Evolutionary conservation across 2,888 invertebrate genomes (phyloP).

Genomic region (Tetranychus piercei): DNA sequence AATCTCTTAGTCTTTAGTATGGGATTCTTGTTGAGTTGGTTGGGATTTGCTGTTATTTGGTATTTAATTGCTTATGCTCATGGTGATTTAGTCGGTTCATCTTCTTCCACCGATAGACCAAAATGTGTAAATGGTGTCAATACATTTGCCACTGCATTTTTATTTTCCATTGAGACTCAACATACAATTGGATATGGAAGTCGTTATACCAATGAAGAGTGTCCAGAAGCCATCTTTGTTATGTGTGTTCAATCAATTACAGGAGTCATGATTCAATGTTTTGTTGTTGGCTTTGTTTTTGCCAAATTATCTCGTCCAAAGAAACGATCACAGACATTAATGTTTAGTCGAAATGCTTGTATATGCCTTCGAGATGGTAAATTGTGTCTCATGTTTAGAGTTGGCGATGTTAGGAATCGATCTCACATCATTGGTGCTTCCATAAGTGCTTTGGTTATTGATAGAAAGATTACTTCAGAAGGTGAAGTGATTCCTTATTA

Average conservation of each 20-base stretch:
- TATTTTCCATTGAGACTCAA: constrained; percentile 90
- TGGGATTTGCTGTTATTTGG: constrained; percentile 43
- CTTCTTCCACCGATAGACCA: not conserved
- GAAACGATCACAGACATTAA: constrained; percentile 81
- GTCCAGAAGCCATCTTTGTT: constrained; percentile 73
- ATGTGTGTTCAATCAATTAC: constrained; percentile 81
- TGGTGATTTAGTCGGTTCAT: constrained; percentile 52
- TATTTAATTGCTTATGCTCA: constrained; percentile 83
- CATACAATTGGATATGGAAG: constrained; percentile 78
- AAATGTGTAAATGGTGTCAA: constrained; percentile 38
- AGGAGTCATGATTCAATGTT: constrained; percentile 56
- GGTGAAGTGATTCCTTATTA: constrained; percentile 84
- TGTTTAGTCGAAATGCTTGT: constrained; percentile 79
- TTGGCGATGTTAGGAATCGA: constrained; percentile 78
- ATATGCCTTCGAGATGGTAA: constrained; percentile 79
- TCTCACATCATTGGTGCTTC: constrained; percentile 96
- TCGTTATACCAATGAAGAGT: constrained; percentile 70
- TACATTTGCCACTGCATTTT: constrained; percentile 76
- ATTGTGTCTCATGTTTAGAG: constrained; percentile 79
- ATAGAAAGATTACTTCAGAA: constrained; percentile 50
- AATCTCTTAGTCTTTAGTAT: constrained; percentile 9
- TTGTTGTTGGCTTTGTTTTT: constrained; percentile 68
- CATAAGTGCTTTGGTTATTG: constrained; percentile 79
- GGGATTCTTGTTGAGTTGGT: constrained; percentile 14
- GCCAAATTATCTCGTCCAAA: constrained; percentile 88